Evolutionary conservation across 2,888 invertebrate genomes (phyloP), one percentile per base, ranked within the genome.

Genomic region (Hydraecia micacea): DNA sequence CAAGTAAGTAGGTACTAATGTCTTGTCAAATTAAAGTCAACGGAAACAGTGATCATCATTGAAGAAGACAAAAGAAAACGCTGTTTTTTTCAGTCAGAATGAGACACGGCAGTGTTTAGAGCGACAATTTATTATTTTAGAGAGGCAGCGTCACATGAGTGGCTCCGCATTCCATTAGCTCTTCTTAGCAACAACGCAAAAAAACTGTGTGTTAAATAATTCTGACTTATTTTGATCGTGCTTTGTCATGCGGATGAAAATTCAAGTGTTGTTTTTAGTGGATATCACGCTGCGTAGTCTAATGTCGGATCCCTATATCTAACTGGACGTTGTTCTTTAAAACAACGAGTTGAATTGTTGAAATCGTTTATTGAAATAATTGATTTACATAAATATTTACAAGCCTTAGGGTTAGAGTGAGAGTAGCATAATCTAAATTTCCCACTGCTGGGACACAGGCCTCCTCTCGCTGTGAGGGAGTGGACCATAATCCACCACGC

Each of bases 111-210:
- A 77, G 32, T 83, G 75, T 85, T 85, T 87, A 84, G 71, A 87
- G 32, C 73, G 67, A 73, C 75, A 70, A 85, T 85, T 83, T 86
- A 80, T 88, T 87, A 88, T 87, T 87, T 87, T 70, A 69, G 89
- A 79, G 36, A 68, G 75, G 75, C 73, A 75, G 72, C 79, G 85
- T 87, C 89, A 88, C 76, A 67, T 75, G 77, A 74, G 63, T 74
- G 86, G 89, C 74, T 90, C 91, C 87, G 90, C 91, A 94, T 94
- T 92, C 92, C 92, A 78, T 83, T 58, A 72, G 84, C 77, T 86
- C 74, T 87, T 90, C 90, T 88, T 92, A 91, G 92, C 91, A 92
- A 92, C 92, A 79, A 84, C 84, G 86, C 85, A 85, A 91, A 92
- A 92, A 91, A 91, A 90, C 87, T 83, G 81, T 80, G 81, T 86